Conservation (phyloP, 2,113 vertebrate species). For the Oryzias celebensis region DNA sequence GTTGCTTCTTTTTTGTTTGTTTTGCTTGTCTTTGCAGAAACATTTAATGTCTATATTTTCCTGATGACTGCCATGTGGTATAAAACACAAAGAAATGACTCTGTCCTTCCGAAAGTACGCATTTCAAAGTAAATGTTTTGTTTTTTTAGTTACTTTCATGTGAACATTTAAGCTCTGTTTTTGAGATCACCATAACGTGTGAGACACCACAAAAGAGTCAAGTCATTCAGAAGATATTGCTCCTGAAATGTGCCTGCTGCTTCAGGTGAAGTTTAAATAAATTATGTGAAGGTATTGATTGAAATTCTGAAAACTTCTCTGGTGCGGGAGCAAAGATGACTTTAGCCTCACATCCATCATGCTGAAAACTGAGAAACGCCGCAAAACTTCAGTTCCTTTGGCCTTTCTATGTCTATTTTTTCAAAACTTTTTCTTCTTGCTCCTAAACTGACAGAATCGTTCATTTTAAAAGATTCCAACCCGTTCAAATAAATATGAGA, state of each 20-base stretch:
- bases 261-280: slow-evolving; percentile 64
- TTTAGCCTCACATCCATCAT: slow-evolving; percentile 13
- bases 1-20: too few relatives aligned
- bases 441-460: neutral
- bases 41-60: too few relatives aligned
- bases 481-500: neutral
- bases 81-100: too few relatives aligned
- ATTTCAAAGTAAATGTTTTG: neutral
- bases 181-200: neutral
- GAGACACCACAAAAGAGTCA: slow-evolving; percentile 1
- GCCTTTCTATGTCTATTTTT: slow-evolving; percentile 1
- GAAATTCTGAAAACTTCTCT: slow-evolving; percentile 47
- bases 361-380: slow-evolving; percentile 14
- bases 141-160: neutral
- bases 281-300: slow-evolving; percentile 52
- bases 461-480: neutral
- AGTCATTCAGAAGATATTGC: slow-evolving; percentile 19
- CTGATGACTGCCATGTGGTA: too few relatives aligned
- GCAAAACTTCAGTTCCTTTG: neutral
- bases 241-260: slow-evolving; percentile 14
- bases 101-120: too few relatives aligned
- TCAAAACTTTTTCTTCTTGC: neutral
- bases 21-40: too few relatives aligned
- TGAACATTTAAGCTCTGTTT: neutral
- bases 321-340: slow-evolving; percentile 15